Evolutionary conservation across 2,888 invertebrate genomes (phyloP).

Genomic region (Busseola fusca): DNA sequence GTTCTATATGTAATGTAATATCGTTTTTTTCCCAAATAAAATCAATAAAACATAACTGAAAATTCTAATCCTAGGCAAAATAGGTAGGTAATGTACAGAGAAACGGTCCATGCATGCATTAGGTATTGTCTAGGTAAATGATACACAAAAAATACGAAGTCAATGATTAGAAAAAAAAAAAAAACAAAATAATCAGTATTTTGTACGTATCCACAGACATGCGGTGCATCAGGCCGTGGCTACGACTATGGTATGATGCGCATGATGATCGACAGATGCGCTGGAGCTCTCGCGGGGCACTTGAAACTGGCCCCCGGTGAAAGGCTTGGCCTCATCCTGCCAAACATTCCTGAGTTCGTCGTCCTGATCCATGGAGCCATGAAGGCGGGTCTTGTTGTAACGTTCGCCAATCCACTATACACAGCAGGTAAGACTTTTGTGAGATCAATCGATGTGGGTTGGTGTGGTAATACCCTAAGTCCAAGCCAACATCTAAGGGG

Average conservation of each 20-base stretch:
- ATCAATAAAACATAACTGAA: not conserved
- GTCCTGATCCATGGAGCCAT: constrained; percentile 91
- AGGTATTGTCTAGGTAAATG: not conserved
- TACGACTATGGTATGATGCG: constrained; percentile 91
- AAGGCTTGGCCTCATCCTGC: constrained; percentile 90
- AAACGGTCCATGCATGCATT: not conserved
- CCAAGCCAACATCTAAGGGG: too few species aligned
- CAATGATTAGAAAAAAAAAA: not conserved
- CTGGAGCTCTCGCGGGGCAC: constrained; percentile 88
- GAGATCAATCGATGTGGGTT: not conserved
- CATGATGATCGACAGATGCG: constrained; percentile 89
- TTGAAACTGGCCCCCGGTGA: constrained; percentile 90
- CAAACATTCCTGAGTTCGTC: constrained; percentile 92
- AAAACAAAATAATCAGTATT: not conserved
- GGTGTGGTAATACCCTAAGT: not conserved
- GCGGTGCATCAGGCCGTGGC: constrained; percentile 90
- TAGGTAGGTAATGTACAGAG: too few species aligned
- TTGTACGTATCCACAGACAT: constrained; percentile 85
- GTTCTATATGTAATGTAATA: too few species aligned
- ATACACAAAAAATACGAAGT: not conserved
- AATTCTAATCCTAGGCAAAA: not conserved
- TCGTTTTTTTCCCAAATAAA: too few species aligned
- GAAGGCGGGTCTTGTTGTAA: constrained; percentile 90
- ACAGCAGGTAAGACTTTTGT: constrained; percentile 88
- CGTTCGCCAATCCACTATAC: constrained; percentile 92